Conservation (phyloP, 2,113 vertebrate genomes). For the Rhinopithecus roxellana region DNA sequence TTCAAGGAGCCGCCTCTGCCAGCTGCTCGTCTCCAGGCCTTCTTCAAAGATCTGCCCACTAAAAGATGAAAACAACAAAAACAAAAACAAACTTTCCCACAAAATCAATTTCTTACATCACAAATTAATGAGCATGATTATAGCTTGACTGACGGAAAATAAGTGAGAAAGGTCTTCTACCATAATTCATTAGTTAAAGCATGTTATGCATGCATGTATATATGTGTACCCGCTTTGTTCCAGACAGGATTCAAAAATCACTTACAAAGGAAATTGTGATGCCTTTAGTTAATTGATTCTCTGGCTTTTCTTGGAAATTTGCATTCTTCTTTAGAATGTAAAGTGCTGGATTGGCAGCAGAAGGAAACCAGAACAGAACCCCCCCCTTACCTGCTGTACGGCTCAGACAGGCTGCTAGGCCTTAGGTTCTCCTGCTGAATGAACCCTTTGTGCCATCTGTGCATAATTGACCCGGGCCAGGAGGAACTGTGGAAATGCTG, state of each 20-base stretch:
- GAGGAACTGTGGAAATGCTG: background rate
- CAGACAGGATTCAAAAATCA: background rate
- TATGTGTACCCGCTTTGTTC: background rate
- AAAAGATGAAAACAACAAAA: background rate
- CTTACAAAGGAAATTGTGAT: background rate
- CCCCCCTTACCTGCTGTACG: background rate
- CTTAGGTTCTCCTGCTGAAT: background rate
- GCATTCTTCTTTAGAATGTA: background rate
- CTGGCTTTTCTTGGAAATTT: background rate
- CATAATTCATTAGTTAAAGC: background rate
- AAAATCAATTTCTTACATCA: background rate
- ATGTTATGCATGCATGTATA: background rate
- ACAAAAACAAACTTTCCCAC: background rate
- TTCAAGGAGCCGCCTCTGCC: background rate
- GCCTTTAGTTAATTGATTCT: background rate
- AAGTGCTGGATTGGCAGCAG: background rate
- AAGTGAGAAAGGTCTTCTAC: too few species aligned
- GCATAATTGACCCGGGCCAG: rapidly evolving
- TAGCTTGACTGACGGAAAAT: background rate
- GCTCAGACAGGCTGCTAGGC: background rate
- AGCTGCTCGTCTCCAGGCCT: background rate
- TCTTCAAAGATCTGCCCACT: background rate
- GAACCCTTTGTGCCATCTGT: background rate
- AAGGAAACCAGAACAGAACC: background rate
- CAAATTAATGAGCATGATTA: background rate